A percentile compares a stretch with the other conserved stretches of the same genome.
These are phyloP conservation scores for Zaprionus africanus DNA, from an alignment of 1,140 invertebrate genomes.

Conservation along the genomic window DNA sequence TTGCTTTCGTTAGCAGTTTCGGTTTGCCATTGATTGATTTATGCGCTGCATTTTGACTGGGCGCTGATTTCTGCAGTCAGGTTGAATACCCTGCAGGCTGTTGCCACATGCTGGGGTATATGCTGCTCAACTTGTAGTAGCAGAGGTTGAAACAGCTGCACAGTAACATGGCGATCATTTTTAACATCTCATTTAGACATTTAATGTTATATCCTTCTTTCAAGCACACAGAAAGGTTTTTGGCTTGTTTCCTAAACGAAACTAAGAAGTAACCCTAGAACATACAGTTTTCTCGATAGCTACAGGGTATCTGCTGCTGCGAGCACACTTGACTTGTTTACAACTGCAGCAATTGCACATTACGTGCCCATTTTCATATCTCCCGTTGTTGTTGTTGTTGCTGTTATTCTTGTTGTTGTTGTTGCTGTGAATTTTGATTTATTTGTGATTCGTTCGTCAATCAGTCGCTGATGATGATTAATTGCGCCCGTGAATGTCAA, in stretches of 20 bases:
- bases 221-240: too few species aligned
- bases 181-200: too few species aligned
- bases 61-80: slow-evolving; percentile 16
- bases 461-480: slow-evolving; percentile 78
- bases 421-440: slow-evolving; percentile 76
- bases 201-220: too few species aligned
- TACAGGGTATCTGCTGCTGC: slow-evolving; percentile 22
- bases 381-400: slow-evolving; percentile 26
- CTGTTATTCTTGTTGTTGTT: slow-evolving; percentile 15
- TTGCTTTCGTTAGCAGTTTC: slow-evolving; percentile 6
- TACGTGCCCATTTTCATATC: slow-evolving; percentile 20
- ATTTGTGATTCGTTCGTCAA: slow-evolving; percentile 78
- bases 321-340: not conserved
- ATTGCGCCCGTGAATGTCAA: slow-evolving; percentile 78
- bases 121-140: not conserved
- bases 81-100: slow-evolving; percentile 3
- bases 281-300: not conserved
- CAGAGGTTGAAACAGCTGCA: too few species aligned
- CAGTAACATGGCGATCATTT: too few species aligned
- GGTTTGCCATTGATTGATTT: slow-evolving; percentile 62
- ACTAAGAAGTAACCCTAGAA: too few species aligned
- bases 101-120: not conserved
- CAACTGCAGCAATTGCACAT: slow-evolving; percentile 30
- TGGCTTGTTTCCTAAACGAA: too few species aligned
- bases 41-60: slow-evolving; percentile 23